Percentiles rank a stretch among this genome's conserved stretches.
These are phyloP conservation scores for Thaumatotibia leucotreta DNA, from an alignment of 1,140 invertebrate species.

Conservation along the genomic window DNA sequence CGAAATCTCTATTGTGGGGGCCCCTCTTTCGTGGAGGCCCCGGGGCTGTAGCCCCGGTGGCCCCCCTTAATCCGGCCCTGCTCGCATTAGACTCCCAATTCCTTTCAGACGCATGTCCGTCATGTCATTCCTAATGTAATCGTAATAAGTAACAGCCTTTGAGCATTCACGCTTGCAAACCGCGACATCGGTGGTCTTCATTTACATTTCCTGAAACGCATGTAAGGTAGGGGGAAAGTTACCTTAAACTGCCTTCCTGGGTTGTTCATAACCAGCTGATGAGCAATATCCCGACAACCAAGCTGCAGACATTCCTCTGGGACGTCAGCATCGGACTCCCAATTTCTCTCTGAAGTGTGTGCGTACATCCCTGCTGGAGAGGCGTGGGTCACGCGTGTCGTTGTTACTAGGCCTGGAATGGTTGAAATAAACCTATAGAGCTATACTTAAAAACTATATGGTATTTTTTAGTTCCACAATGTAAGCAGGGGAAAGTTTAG, in stretches of 20 bases:
- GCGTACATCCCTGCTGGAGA: conserved; percentile 86
- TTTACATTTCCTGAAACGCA: no score
- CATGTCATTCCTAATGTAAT: no score
- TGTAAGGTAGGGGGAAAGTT: no score
- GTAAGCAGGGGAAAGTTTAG: background rate
- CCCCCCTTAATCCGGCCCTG: no score
- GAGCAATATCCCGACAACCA: conserved; percentile 72
- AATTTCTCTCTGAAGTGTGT: conserved; percentile 85
- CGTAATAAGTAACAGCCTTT: no score
- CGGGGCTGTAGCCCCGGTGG: no score
- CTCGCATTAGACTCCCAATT: conserved; percentile 90
- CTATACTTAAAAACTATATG: background rate
- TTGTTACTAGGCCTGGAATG: conserved; percentile 82
- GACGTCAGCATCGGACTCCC: conserved; percentile 85
- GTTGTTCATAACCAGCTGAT: conserved; percentile 80
- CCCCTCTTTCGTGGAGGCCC: no score
- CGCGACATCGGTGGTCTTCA: no score
- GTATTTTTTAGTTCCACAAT: no score
- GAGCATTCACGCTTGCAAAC: no score
- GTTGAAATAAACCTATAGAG: background rate
- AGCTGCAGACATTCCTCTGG: conserved; percentile 52
- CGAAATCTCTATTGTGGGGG: no score
- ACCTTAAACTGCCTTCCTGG: conserved; percentile 75
- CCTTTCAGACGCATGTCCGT: conserved; percentile 86
- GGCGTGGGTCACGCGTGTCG: conserved; percentile 85